Percentiles rank a stretch among this genome's conserved stretches.
phyloP scores from a whole-genome alignment of 2,797 vertebrate genomes.

The Spinibarbus caldwelli region DNA sequence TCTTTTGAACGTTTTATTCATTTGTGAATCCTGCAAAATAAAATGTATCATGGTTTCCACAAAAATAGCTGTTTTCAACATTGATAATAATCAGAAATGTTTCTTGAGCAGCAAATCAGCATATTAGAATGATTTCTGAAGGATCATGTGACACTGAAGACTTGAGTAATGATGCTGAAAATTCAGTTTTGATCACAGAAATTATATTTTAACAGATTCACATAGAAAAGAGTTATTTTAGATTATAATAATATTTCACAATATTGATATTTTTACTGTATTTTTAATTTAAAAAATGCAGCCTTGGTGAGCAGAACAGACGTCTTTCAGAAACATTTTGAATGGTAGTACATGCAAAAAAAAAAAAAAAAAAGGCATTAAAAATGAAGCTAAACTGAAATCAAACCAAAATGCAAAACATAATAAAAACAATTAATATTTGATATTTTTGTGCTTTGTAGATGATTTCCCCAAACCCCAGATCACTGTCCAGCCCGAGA shows the following conservation, averaged over 20 bases:
- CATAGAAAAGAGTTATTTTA: neutral
- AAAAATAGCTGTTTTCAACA: neutral
- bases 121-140: neutral
- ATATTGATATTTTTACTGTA: neutral
- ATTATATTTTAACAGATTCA: neutral
- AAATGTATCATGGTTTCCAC: neutral
- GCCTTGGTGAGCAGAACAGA: neutral
- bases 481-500: conserved; percentile 97
- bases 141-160: neutral
- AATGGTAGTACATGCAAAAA: neutral
- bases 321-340: neutral
- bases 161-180: neutral
- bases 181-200: neutral
- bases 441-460: conserved; percentile 61
- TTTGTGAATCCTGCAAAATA: neutral
- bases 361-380: too few species aligned
- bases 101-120: neutral
- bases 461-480: conserved; percentile 98
- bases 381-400: neutral
- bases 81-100: neutral
- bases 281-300: neutral
- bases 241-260: neutral
- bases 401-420: neutral
- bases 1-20: neutral
- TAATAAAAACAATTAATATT: neutral